Evolutionary conservation across 1,140 invertebrate species (phyloP).

Genomic region (Neodiprion pinetum): DNA sequence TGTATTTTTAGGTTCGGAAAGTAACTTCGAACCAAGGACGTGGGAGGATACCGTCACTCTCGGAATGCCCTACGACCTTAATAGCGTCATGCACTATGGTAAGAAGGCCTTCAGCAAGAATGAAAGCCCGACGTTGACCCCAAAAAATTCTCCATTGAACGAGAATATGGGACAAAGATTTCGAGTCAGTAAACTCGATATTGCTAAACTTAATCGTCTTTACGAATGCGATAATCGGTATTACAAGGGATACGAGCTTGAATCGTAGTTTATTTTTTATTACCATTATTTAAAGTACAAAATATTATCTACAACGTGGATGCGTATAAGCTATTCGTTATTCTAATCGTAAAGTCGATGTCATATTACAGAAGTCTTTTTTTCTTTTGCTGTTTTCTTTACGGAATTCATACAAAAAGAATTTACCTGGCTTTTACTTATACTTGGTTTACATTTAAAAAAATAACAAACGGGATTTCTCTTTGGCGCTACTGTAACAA

Average conservation of each 20-base stretch:
- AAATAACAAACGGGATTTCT: not conserved
- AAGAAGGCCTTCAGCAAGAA: slow-evolving; percentile 56
- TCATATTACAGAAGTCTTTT: not conserved
- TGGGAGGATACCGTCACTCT: not conserved
- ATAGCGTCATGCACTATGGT: slow-evolving; percentile 63
- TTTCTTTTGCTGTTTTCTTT: not conserved
- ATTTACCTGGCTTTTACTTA: not conserved
- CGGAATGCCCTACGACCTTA: slow-evolving; percentile 53
- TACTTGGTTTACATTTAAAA: not conserved
- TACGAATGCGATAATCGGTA: not conserved
- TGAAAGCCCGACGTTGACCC: slow-evolving; percentile 47
- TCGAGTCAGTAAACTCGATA: not conserved
- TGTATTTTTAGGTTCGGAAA: not conserved
- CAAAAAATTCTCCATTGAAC: slow-evolving; percentile 23
- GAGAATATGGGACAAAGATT: not conserved
- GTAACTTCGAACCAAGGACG: not conserved
- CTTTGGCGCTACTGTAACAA: not conserved
- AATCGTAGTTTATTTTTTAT: not conserved
- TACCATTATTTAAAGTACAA: not conserved
- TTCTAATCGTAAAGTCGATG: not conserved
- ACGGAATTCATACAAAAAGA: not conserved
- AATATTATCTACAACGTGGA: not conserved
- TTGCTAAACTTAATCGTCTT: not conserved
- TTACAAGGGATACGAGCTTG: not conserved
- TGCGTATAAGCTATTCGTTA: not conserved